These are phyloP conservation scores for Mongoloraphidia duomilia DNA, from an alignment of 2,888 invertebrate species.

Conservation along the genomic window DNA sequence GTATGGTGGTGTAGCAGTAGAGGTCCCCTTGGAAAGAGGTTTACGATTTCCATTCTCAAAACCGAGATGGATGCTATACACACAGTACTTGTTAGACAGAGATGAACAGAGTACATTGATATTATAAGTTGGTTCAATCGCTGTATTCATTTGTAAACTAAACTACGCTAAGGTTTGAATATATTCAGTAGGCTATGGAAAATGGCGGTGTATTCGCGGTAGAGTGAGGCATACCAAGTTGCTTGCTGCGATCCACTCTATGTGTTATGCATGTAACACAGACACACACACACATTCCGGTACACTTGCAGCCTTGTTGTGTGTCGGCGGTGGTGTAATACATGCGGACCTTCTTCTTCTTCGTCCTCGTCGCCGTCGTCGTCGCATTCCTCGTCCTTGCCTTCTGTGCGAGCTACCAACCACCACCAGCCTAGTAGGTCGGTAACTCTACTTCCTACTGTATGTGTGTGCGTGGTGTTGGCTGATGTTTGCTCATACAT, in stretches of 20 bases:
- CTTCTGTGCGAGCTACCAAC: slow-evolving; percentile 17
- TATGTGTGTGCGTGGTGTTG: slow-evolving; percentile 20
- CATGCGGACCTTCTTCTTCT: slow-evolving; percentile 23
- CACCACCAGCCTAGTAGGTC: slow-evolving; percentile 8
- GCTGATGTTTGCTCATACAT: slow-evolving; percentile 36
- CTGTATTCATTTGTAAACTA: slow-evolving; percentile 57
- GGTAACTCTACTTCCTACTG: neutral
- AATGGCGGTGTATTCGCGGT: neutral
- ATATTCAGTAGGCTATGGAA: slow-evolving; percentile 23
- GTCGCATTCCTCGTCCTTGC: slow-evolving; percentile 17
- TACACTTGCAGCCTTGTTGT: too few relatives aligned
- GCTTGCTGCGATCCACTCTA: neutral
- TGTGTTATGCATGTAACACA: too few relatives aligned
- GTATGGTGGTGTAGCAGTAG: slow-evolving; percentile 37
- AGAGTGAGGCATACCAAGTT: neutral
- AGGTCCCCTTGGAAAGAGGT: slow-evolving; percentile 32
- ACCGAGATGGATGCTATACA: slow-evolving; percentile 12
- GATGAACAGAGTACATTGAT: slow-evolving; percentile 41
- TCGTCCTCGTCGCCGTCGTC: slow-evolving; percentile 15
- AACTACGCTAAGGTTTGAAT: slow-evolving; percentile 30
- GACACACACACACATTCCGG: too few relatives aligned
- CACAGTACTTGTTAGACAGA: slow-evolving; percentile 18
- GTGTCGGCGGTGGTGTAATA: too few relatives aligned
- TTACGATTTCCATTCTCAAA: slow-evolving; percentile 25
- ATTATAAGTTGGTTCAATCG: slow-evolving; percentile 58